These are phyloP conservation scores for Petaurus breviceps DNA, from an alignment of 2,113 vertebrate genomes.

Conservation along the genomic window DNA sequence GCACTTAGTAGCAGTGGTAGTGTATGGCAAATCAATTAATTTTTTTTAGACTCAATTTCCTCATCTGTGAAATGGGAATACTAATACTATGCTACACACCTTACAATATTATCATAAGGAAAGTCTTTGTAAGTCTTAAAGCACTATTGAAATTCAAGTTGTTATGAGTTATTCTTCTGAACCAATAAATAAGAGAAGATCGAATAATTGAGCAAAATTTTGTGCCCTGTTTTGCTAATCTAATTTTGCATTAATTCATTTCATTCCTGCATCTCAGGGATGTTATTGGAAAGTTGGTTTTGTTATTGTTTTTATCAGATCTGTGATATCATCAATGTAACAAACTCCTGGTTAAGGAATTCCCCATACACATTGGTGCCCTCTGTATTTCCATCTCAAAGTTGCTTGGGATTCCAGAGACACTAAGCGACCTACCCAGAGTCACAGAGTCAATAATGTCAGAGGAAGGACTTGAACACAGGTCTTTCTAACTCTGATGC, in stretches of 20 bases:
- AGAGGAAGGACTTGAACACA: not conserved
- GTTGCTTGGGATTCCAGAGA: too few species aligned
- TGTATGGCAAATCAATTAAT: not conserved
- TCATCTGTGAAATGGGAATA: not conserved
- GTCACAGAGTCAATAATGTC: not conserved
- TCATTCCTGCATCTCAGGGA: constrained; percentile 59
- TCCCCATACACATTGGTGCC: not conserved
- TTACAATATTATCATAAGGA: not conserved
- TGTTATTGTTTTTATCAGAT: not conserved
- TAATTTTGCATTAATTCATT: constrained; percentile 40
- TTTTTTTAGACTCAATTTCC: not conserved
- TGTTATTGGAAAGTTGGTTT: constrained; percentile 27
- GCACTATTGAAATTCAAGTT: not conserved
- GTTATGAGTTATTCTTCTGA: not conserved
- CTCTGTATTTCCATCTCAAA: not conserved
- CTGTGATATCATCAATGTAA: not conserved
- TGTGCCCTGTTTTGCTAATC: constrained; percentile 35
- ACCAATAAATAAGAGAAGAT: not conserved
- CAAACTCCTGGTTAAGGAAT: not conserved
- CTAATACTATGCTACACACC: not conserved
- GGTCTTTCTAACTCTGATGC: not conserved
- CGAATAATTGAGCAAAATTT: constrained; percentile 21
- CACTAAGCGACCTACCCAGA: not conserved
- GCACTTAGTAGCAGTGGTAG: not conserved
- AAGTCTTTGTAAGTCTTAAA: not conserved